These are phyloP conservation scores for Liasis olivaceus DNA, from an alignment of 2,797 vertebrate species.

Conservation along the genomic window DNA sequence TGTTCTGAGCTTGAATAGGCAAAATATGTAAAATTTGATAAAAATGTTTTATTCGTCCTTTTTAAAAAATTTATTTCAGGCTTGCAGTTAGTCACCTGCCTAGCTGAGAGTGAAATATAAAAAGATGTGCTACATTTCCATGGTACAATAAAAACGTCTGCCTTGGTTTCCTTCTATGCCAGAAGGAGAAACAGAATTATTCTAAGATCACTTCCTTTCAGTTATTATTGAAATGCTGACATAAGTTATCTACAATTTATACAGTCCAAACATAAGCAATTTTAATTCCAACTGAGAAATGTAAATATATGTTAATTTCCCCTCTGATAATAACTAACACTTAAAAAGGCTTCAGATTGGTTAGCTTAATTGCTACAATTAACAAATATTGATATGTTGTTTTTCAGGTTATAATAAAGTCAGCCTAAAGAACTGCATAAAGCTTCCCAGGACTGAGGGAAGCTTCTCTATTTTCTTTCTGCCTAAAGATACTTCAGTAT, in stretches of 20 bases:
- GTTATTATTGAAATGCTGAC: background rate
- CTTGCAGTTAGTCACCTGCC: background rate
- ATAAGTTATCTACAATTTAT: background rate
- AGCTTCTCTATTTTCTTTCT: background rate
- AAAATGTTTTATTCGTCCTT: background rate
- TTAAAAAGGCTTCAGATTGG: background rate
- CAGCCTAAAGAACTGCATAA: background rate
- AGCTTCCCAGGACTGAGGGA: background rate
- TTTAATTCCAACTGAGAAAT: background rate
- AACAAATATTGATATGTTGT: background rate
- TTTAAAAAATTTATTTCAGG: background rate
- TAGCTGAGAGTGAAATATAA: background rate
- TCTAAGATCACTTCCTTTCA: background rate
- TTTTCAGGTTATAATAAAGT: background rate
- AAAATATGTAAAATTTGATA: background rate
- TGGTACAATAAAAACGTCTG: background rate
- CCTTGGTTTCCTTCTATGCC: background rate
- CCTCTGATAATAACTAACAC: background rate
- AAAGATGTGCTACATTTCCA: background rate
- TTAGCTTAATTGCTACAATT: background rate
- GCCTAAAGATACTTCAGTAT: background rate
- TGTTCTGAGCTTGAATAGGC: background rate
- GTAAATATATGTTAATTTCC: background rate
- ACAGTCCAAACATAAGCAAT: background rate
- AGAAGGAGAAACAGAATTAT: background rate